Conservation (phyloP, 2,113 vertebrate species). For the Pseudolaguvia tuberculata region DNA sequence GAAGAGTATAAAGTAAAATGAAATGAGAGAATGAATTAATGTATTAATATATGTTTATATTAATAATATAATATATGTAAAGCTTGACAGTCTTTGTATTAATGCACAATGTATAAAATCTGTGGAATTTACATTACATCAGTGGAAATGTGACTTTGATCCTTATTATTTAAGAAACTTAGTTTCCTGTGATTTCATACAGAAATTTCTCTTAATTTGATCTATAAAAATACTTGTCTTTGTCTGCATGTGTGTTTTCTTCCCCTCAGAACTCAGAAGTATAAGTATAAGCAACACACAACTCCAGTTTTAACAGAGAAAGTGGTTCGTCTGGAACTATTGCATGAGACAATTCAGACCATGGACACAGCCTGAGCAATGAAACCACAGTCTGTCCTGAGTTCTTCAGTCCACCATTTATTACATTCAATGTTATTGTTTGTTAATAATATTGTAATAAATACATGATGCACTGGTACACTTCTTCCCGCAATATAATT, state of each 20-base stretch:
- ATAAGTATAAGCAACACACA: conserved; percentile 61
- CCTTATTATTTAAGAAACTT: no score
- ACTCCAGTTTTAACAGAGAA: conserved; percentile 61
- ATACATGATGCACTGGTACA: background rate
- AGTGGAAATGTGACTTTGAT: no score
- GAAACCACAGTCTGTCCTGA: background rate
- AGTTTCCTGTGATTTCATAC: no score
- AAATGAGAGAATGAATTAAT: no score
- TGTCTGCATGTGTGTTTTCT: conserved; percentile 2
- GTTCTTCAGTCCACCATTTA: background rate
- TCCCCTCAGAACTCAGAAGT: conserved; percentile 54
- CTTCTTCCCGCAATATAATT: background rate
- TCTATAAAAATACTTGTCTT: background rate
- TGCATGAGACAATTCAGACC: conserved; percentile 56
- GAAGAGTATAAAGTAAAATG: no score
- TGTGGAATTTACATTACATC: no score
- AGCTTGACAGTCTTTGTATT: no score
- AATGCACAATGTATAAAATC: no score
- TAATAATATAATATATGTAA: no score
- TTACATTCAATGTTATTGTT: background rate
- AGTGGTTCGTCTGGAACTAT: conserved; percentile 58
- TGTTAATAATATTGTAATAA: conserved; percentile 4
- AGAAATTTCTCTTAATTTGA: background rate
- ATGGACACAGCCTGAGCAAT: conserved; percentile 61
- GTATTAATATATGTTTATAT: no score